A percentile compares a stretch with the other conserved stretches of the same genome.
Conservation (phyloP, 2,888 invertebrate species). For the Isotomurus palustris region DNA sequence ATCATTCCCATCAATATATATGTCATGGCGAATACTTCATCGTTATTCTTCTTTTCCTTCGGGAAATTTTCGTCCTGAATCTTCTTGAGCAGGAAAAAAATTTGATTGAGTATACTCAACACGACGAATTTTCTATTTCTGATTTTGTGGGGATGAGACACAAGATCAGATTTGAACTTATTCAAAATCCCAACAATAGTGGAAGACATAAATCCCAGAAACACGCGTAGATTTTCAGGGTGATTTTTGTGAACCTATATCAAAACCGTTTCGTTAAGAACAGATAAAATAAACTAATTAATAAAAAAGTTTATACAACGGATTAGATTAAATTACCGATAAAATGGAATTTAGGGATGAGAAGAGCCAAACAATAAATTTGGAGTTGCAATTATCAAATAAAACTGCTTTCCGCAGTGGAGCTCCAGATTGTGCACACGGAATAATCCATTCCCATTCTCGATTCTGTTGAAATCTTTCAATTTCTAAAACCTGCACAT, state of each 20-base stretch:
- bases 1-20: conserved; percentile 38
- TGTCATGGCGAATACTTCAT: conserved; percentile 39
- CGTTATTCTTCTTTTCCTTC: conserved; percentile 20
- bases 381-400: conserved; percentile 61
- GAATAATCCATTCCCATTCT: conserved; percentile 71
- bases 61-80: conserved; percentile 8
- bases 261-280: not conserved
- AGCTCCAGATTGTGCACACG: conserved; percentile 68
- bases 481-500: conserved; percentile 34
- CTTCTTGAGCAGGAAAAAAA: conserved; percentile 20
- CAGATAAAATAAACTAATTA: conserved; percentile 50
- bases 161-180: conserved; percentile 29
- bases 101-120: conserved; percentile 20
- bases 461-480: conserved; percentile 48
- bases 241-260: conserved; percentile 36
- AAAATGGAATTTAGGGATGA: too few relatives aligned
- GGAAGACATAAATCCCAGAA: conserved; percentile 41
- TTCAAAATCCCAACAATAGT: conserved; percentile 40
- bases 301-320: conserved; percentile 50
- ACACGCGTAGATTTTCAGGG: conserved; percentile 34
- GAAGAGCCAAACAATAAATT: conserved; percentile 44
- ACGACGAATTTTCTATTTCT: conserved; percentile 22
- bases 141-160: conserved; percentile 14
- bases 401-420: conserved; percentile 68
- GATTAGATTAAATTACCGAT: conserved; percentile 56